These are phyloP conservation scores for Polypedilum vanderplanki DNA, from an alignment of 1,140 invertebrate species.

Conservation along the genomic window DNA sequence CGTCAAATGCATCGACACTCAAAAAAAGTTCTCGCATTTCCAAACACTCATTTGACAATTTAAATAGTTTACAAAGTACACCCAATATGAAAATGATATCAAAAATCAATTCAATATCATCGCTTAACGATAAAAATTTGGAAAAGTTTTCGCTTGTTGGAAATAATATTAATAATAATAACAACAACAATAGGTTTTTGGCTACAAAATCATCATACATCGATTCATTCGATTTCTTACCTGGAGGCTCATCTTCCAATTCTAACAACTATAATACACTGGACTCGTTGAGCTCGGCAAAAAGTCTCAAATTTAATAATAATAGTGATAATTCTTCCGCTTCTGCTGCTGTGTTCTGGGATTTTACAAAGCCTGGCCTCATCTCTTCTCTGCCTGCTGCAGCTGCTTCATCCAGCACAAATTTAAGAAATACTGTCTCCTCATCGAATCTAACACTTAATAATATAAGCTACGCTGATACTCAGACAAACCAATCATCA, in stretches of 20 bases:
- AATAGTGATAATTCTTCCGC: slow-evolving; percentile 24
- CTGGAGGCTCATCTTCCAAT: neutral
- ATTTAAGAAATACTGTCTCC: slow-evolving; percentile 21
- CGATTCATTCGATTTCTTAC: neutral
- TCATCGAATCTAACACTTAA: slow-evolving; percentile 12
- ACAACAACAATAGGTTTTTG: slow-evolving; percentile 22
- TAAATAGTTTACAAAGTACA: slow-evolving; percentile 13
- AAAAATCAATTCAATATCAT: slow-evolving; percentile 25
- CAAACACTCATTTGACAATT: slow-evolving; percentile 23
- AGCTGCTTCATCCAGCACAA: neutral
- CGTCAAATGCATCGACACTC: slow-evolving; percentile 1
- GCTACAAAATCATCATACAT: slow-evolving; percentile 6
- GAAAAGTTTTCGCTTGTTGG: neutral
- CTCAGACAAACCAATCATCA: neutral
- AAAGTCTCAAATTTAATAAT: slow-evolving; percentile 26
- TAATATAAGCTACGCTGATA: neutral
- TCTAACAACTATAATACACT: neutral
- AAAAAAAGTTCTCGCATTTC: slow-evolving; percentile 21
- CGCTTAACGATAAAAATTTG: slow-evolving; percentile 6
- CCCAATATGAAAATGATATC: slow-evolving; percentile 25
- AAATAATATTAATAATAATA: neutral
- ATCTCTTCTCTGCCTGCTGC: neutral
- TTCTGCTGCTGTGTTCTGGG: slow-evolving; percentile 25
- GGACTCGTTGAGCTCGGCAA: neutral
- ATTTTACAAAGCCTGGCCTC: slow-evolving; percentile 19